These are phyloP conservation scores for Cybosia mesomella DNA, from an alignment of 2,888 invertebrate genomes.

Conservation along the genomic window DNA sequence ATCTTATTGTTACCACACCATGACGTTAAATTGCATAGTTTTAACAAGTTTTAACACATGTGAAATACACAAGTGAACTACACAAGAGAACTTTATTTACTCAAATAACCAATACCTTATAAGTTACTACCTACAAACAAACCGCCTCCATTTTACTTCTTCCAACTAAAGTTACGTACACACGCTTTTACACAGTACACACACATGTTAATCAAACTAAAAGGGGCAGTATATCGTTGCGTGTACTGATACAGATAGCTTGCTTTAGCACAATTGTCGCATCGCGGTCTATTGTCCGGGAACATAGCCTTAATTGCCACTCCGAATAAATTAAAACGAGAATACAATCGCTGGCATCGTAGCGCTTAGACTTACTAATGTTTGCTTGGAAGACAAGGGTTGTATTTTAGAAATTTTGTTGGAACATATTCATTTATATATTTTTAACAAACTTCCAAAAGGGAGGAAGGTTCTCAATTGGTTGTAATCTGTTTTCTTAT, in stretches of 20 bases:
- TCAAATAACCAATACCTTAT: not conserved
- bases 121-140: not conserved
- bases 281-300: constrained; percentile 79
- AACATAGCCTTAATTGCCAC: constrained; percentile 84
- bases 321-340: constrained; percentile 84
- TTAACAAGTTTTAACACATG: not conserved
- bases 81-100: not conserved
- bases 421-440: not conserved
- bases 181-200: not conserved
- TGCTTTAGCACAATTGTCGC: constrained; percentile 82
- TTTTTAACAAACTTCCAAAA: too few species aligned
- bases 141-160: not conserved
- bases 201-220: constrained; percentile 63
- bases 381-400: constrained; percentile 17
- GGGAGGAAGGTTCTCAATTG: too few species aligned
- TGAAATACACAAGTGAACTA: not conserved
- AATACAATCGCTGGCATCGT: constrained; percentile 72
- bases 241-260: constrained; percentile 79
- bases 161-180: constrained; percentile 1
- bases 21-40: too few species aligned
- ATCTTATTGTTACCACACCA: too few species aligned
- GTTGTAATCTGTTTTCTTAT: too few species aligned
- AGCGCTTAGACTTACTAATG: constrained; percentile 62
- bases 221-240: constrained; percentile 52
- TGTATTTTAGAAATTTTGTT: not conserved